phyloP scores from a whole-genome alignment of 2,797 vertebrate species.

The Antennarius maculatus region DNA sequence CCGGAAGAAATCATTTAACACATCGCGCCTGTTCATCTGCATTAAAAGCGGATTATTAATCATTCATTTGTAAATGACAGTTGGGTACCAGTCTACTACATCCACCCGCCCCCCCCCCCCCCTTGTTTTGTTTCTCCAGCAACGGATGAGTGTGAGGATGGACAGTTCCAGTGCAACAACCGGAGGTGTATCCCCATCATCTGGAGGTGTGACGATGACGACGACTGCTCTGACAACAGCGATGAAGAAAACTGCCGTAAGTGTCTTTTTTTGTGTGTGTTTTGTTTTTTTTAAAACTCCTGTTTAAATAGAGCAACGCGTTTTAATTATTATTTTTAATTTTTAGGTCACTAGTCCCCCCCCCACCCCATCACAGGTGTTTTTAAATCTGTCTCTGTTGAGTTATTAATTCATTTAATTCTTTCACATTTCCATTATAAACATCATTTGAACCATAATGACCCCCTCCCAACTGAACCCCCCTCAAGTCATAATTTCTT shows the following conservation, averaged over 20 bases:
- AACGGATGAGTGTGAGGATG: constrained; percentile 87
- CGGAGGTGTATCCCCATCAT: constrained; percentile 92
- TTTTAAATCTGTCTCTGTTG: not conserved
- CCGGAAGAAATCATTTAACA: constrained; percentile 28
- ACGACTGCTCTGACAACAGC: constrained; percentile 97
- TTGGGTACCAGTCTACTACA: constrained; percentile 42
- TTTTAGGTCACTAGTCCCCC: not conserved
- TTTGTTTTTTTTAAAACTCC: no score
- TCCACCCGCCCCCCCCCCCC: constrained; percentile 36
- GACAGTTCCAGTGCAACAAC: constrained; percentile 96
- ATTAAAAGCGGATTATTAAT: constrained; percentile 75
- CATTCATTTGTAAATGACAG: constrained; percentile 78
- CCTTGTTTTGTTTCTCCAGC: constrained; percentile 39
- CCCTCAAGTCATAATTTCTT: not conserved
- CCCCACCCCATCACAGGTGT: not conserved
- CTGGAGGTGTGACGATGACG: constrained; percentile 97
- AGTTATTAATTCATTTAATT: not conserved
- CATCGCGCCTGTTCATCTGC: constrained; percentile 51
- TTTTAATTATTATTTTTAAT: not conserved
- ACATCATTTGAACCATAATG: not conserved
- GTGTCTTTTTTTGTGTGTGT: constrained; percentile 54
- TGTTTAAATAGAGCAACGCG: not conserved
- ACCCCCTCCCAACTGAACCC: not conserved
- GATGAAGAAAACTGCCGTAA: constrained; percentile 97
- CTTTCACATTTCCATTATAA: not conserved